These are phyloP conservation scores for Cercopithecus petaurista DNA, from an alignment of 2,797 vertebrate genomes.

Conservation along the genomic window DNA sequence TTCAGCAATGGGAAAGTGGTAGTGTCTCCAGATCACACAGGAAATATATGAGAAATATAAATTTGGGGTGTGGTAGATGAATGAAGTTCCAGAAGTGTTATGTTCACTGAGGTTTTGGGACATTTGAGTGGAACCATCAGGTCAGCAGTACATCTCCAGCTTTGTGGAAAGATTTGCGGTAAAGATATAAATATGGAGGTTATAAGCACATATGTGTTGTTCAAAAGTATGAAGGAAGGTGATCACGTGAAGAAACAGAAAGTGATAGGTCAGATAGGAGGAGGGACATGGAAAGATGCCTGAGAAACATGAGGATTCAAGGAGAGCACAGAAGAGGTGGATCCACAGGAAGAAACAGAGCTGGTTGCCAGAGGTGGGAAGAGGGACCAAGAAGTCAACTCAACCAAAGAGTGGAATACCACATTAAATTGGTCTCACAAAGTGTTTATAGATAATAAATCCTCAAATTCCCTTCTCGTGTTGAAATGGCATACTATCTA, in stretches of 20 bases:
- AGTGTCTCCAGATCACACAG: not conserved
- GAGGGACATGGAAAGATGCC: not conserved
- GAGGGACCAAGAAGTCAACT: no score
- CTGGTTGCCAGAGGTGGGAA: not conserved
- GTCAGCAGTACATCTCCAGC: not conserved
- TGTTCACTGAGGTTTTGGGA: not conserved
- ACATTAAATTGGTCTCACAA: not conserved
- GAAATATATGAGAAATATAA: not conserved
- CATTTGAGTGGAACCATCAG: not conserved
- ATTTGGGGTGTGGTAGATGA: not conserved
- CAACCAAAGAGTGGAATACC: rapidly evolving
- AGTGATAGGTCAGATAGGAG: not conserved
- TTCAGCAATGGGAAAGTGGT: not conserved
- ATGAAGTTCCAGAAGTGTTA: not conserved
- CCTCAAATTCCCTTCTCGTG: not conserved
- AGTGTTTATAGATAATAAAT: not conserved
- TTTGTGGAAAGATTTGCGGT: not conserved
- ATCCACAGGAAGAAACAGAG: not conserved
- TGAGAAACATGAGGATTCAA: not conserved
- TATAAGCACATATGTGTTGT: not conserved
- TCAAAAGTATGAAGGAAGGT: not conserved
- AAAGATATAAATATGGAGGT: not conserved
- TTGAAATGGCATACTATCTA: not conserved
- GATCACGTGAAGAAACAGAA: not conserved
- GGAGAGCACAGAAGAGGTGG: not conserved